Evolutionary conservation across 1,140 invertebrate species (phyloP).

Genomic region (Caenorhabditis brenneri): DNA sequence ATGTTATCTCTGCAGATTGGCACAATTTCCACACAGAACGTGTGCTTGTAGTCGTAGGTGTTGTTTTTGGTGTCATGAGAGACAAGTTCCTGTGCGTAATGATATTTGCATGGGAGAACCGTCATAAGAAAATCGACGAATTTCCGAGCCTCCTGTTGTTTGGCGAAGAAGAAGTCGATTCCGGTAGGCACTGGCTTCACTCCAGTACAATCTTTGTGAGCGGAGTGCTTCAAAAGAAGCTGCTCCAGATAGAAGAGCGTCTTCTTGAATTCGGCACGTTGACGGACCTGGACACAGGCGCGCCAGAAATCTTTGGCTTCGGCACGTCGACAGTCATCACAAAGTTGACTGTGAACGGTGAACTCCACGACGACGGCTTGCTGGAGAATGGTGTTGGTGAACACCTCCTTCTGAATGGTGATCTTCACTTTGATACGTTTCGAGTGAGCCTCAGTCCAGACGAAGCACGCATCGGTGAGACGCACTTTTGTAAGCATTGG

Average conservation of each 20-base stretch:
- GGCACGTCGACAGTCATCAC: slow-evolving; percentile 91
- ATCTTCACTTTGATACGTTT: slow-evolving; percentile 95
- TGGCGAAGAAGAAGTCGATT: slow-evolving; percentile 91
- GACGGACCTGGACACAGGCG: slow-evolving; percentile 79
- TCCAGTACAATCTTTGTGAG: slow-evolving; percentile 79
- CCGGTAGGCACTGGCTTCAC: slow-evolving; percentile 93
- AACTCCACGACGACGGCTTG: slow-evolving; percentile 95
- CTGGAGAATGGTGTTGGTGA: slow-evolving; percentile 75
- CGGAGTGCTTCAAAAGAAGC: slow-evolving; percentile 85
- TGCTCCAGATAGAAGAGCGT: slow-evolving; percentile 98
- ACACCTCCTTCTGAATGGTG: slow-evolving; percentile 90
- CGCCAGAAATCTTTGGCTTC: slow-evolving; percentile 99
- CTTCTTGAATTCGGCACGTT: slow-evolving; percentile 87
- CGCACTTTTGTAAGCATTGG: slow-evolving; percentile 80
- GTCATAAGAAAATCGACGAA: slow-evolving; percentile 90
- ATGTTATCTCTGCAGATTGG: slow-evolving; percentile 91
- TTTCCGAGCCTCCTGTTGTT: slow-evolving; percentile 88
- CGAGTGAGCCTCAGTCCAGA: slow-evolving; percentile 99
- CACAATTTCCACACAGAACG: slow-evolving; percentile 87
- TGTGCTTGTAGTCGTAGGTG: slow-evolving; percentile 91
- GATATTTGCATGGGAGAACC: slow-evolving; percentile 79
- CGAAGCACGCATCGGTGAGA: slow-evolving; percentile 91
- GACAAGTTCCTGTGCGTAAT: slow-evolving; percentile 79
- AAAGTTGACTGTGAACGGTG: slow-evolving; percentile 86
- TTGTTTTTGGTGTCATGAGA: slow-evolving; percentile 97